Evolutionary conservation across 2,113 vertebrate genomes (phyloP).

Genomic region (Illadopsis cleaveri): DNA sequence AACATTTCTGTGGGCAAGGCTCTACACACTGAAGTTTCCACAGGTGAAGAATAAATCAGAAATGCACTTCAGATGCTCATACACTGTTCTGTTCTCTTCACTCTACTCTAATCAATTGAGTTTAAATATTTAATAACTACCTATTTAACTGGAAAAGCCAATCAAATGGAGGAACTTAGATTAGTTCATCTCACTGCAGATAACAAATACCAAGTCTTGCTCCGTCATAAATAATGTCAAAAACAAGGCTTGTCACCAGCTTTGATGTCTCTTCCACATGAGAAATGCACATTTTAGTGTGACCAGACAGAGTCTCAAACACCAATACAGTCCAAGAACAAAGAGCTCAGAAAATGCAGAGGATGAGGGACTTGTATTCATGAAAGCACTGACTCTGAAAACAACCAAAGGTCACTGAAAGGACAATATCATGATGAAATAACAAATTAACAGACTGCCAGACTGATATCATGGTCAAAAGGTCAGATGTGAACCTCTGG

Average conservation of each 20-base stretch:
- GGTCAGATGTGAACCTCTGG: background rate
- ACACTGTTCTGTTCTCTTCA: background rate
- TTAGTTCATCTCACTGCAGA: background rate
- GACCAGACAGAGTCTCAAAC: background rate
- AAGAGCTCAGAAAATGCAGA: background rate
- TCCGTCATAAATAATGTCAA: background rate
- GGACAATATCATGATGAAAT: background rate
- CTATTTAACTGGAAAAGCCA: background rate
- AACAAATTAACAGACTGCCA: background rate
- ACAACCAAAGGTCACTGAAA: background rate
- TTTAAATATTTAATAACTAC: background rate
- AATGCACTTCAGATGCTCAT: background rate
- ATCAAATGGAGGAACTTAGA: background rate
- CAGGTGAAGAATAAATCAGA: background rate
- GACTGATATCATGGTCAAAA: background rate
- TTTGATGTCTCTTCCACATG: background rate
- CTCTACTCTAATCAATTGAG: background rate
- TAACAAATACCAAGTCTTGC: background rate
- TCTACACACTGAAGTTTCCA: background rate
- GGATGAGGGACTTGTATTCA: background rate
- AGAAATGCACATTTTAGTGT: background rate
- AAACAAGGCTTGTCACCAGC: background rate
- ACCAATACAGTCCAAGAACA: background rate
- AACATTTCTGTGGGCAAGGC: background rate
- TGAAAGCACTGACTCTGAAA: background rate